Conservation (phyloP, 2,797 vertebrate species). For the Chloroceryle amazona region DNA sequence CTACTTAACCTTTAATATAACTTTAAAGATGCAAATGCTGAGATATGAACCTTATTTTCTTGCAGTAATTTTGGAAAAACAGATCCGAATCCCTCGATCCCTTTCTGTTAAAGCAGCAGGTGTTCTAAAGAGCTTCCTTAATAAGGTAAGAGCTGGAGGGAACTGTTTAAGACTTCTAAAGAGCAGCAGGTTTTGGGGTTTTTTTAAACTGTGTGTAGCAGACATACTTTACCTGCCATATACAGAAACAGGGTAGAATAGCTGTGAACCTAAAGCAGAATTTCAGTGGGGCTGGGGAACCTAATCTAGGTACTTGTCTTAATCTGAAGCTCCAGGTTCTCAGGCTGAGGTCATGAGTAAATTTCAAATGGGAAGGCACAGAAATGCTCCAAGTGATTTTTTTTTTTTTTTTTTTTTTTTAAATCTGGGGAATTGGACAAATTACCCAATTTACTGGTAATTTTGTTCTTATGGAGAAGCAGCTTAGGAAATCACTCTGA, state of each 20-base stretch:
- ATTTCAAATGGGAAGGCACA: background rate
- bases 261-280: background rate
- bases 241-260: background rate
- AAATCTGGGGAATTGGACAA: background rate
- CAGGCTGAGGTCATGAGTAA: background rate
- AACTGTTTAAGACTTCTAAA: background rate
- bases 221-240: background rate
- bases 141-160: slow-evolving; percentile 88
- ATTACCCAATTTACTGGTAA: background rate
- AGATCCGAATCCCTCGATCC: slow-evolving; percentile 97
- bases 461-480: background rate
- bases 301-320: background rate
- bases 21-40: background rate
- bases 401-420: background rate
- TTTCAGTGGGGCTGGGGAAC: background rate
- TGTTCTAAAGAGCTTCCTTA: slow-evolving; percentile 98
- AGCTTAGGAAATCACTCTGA: background rate
- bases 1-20: background rate
- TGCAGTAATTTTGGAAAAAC: slow-evolving; percentile 98
- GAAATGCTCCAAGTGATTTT: background rate
- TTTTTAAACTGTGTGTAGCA: background rate
- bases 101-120: slow-evolving; percentile 98
- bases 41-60: slow-evolving; percentile 35
- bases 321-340: background rate
- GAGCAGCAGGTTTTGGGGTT: background rate